Evolutionary conservation across 2,797 vertebrate species (phyloP), one percentile per base, ranked within the genome.

Genomic region (Carapus acus): DNA sequence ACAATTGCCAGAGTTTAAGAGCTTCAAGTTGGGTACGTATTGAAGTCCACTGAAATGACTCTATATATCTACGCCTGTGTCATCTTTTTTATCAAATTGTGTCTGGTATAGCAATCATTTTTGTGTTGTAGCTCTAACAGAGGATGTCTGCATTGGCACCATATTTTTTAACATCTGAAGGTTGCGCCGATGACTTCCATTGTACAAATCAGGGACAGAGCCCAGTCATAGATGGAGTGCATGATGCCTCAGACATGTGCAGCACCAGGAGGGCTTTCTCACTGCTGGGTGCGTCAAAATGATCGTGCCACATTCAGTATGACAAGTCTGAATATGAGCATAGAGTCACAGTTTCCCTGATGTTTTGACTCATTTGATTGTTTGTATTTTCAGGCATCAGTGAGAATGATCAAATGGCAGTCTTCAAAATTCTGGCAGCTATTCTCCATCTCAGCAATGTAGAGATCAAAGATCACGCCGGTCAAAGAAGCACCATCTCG

Each of bases 391-490:
- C 68, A 99, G 96, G 95, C 53, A 92, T 98, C 62, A 71, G 64
- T 75, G 92, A 94, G 61, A 83, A 78, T 21, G 88, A 91, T 66
- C 96, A 99, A 85, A 92, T 94, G 90, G 89, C 90, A 64, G 88
- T 98, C 73, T 99, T 94, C 78, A 88, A 88, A 65, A 90, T 96
- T 73, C 87, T 99, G 60, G 92, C 94, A 58, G 91, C 91, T 45
- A 86, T 99, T 78, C 96, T 99, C 76, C 96, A 98, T 74, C 82
- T 99, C 47, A 92, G 96, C 67, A 98, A 97, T 0, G 92, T 98
- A 79, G 88, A 89, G 21, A 86, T 98, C 76, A 88, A 82, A 3
- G 88, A 89, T 27, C 89, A 89, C 54, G 91, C 93, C 31, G 77
- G 88, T 49, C 94, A 96, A 69, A 90, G 81, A 78, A 91, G 94